These are phyloP conservation scores for Iphiclides podalirius DNA, from an alignment of 2,888 invertebrate species.

Conservation along the genomic window DNA sequence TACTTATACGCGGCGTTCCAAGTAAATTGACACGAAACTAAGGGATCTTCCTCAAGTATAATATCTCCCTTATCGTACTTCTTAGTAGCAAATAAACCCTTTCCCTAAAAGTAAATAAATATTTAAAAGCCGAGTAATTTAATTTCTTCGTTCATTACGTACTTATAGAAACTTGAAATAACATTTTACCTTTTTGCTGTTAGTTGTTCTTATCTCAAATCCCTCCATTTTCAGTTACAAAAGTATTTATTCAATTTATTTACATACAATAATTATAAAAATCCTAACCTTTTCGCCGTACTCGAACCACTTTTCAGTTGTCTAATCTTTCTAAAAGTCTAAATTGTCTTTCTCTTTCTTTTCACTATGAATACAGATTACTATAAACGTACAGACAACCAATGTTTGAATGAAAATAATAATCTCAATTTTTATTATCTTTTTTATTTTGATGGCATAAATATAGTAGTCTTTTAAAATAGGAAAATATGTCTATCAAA, in stretches of 20 bases:
- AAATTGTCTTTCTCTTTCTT: no score
- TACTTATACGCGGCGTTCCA: conserved; percentile 96
- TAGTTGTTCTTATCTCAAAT: conserved; percentile 59
- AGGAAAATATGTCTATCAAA: no score
- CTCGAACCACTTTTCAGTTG: no score
- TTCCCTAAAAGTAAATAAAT: conserved; percentile 82
- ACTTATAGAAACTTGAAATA: conserved; percentile 6
- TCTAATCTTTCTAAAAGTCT: no score
- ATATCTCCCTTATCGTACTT: conserved; percentile 85
- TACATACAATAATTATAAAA: background rate
- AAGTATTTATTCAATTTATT: background rate
- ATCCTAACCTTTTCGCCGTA: background rate
- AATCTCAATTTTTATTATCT: no score
- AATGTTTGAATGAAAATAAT: no score
- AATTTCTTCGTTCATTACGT: background rate
- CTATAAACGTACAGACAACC: no score
- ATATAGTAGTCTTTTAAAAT: no score
- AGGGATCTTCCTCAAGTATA: conserved; percentile 93
- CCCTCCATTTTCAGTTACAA: conserved; percentile 51
- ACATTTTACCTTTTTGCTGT: conserved; percentile 59
- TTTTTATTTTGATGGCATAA: no score
- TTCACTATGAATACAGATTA: no score
- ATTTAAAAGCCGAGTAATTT: background rate
- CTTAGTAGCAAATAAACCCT: conserved; percentile 88
- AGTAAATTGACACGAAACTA: conserved; percentile 94